These are phyloP conservation scores for Ctenicera cuprea DNA, from an alignment of 2,888 invertebrate species.

Conservation along the genomic window DNA sequence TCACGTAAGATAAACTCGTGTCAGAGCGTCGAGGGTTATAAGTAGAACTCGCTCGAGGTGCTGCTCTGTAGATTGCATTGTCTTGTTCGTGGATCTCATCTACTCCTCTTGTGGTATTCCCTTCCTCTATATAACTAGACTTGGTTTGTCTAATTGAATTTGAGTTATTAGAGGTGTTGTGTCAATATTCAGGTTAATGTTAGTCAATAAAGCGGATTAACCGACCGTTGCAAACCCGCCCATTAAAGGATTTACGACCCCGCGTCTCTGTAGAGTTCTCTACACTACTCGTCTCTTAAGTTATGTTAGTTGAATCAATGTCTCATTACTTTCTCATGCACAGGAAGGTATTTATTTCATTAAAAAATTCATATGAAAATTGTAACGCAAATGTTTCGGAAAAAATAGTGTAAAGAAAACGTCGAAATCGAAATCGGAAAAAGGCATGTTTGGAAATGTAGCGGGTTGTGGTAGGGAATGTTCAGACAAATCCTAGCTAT, in stretches of 20 bases:
- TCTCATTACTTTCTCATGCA: no score
- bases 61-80: conserved; percentile 39
- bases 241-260: not conserved
- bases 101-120: conserved; percentile 16
- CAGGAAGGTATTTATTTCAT: no score
- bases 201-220: conserved; percentile 41
- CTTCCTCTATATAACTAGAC: conserved; percentile 15
- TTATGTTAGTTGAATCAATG: no score
- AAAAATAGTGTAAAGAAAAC: no score
- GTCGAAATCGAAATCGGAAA: no score
- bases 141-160: conserved; percentile 46
- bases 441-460: no score
- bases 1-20: conserved; percentile 32
- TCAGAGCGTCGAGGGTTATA: conserved; percentile 17
- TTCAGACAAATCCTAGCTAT: no score
- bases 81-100: conserved; percentile 36
- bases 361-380: no score
- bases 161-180: conserved; percentile 45
- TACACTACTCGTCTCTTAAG: not conserved
- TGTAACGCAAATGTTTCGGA: no score
- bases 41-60: conserved; percentile 37
- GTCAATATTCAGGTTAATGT: conserved; percentile 46
- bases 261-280: not conserved
- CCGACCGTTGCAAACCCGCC: conserved; percentile 15
- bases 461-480: no score